Conservation (phyloP, 2,888 invertebrate species). For the Stegophylla sp. region DNA sequence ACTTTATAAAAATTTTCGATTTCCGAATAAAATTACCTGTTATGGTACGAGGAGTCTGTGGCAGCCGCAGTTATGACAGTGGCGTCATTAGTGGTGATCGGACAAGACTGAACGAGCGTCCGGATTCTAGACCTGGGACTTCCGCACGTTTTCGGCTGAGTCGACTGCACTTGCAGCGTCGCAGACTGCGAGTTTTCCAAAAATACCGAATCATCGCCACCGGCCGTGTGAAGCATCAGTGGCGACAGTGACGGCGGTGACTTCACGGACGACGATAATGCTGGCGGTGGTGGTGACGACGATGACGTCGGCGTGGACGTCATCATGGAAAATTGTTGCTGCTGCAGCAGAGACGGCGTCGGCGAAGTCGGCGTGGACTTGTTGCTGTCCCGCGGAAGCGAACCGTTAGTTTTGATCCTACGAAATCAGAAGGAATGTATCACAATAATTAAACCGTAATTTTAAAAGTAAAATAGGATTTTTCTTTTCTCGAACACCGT, state of each 20-base stretch:
- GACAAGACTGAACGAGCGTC: constrained; percentile 64
- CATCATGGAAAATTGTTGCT: too few relatives aligned
- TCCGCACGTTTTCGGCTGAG: constrained; percentile 42
- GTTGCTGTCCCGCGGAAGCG: constrained; percentile 76
- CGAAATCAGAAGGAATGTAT: not conserved
- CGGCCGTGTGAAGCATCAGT: not conserved
- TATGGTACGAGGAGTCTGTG: not conserved
- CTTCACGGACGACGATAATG: not conserved
- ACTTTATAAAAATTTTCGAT: too few relatives aligned
- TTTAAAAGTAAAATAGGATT: too few relatives aligned
- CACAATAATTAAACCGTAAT: not conserved
- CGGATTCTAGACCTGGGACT: constrained; percentile 71
- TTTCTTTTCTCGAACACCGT: too few relatives aligned
- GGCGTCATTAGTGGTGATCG: not conserved
- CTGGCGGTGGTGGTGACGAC: constrained; percentile 1
- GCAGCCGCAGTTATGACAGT: not conserved
- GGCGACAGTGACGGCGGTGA: not conserved
- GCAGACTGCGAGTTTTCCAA: constrained; percentile 11
- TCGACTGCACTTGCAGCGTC: not conserved
- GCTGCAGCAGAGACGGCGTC: constrained; percentile 73
- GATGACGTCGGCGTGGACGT: not conserved
- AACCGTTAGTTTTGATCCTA: constrained; percentile 85
- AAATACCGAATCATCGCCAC: constrained; percentile 4
- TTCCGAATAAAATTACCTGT: not conserved
- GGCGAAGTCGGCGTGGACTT: not conserved